Evolutionary conservation across 2,797 vertebrate species (phyloP).

Genomic region (Rachycentron canadum): DNA sequence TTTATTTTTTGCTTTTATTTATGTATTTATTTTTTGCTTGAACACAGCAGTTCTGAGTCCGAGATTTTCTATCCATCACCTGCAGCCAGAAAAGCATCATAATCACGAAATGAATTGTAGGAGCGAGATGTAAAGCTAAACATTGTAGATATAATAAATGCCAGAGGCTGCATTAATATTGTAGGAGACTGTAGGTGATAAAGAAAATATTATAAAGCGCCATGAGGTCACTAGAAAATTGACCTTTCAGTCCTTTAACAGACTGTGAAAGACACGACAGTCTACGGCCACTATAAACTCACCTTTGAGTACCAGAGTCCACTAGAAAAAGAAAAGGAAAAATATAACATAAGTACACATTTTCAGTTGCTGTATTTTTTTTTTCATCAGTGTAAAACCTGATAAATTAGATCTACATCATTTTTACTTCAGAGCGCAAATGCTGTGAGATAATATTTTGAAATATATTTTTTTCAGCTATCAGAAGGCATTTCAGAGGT

Average conservation of each 20-base stretch:
- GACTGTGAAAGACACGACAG: background rate
- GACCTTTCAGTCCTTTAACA: constrained; percentile 11
- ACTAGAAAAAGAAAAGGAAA: constrained; percentile 30
- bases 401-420: constrained; percentile 44
- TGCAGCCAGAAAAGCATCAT: constrained; percentile 61
- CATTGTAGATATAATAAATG: constrained; percentile 33
- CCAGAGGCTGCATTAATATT: constrained; percentile 50
- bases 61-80: constrained; percentile 70
- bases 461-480: constrained; percentile 88
- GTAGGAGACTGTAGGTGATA: constrained; percentile 21
- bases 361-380: constrained; percentile 41
- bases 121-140: constrained; percentile 44
- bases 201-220: constrained; percentile 23
- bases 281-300: constrained; percentile 5
- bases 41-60: constrained; percentile 73
- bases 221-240: constrained; percentile 17
- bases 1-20: background rate
- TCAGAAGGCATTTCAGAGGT: constrained; percentile 89
- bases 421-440: constrained; percentile 68
- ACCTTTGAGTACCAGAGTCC: constrained; percentile 13
- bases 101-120: constrained; percentile 52
- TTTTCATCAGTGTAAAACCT: constrained; percentile 40
- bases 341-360: constrained; percentile 25
- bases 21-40: constrained; percentile 43
- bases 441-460: constrained; percentile 85